Evolutionary conservation across 2,797 vertebrate genomes (phyloP).

Genomic region (Brachymystax lenok): DNA sequence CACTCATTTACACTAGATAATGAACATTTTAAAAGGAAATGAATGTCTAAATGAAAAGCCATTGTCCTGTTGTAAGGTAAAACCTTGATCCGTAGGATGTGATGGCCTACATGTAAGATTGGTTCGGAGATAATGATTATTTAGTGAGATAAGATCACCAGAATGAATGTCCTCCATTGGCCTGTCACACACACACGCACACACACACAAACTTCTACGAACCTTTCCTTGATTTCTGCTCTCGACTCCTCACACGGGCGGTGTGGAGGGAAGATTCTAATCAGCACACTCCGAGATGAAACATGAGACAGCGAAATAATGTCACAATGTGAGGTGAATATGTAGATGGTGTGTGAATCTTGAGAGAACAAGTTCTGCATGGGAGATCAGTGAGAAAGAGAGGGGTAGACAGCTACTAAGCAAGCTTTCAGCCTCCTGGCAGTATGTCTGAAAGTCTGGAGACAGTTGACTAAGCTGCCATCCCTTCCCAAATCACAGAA

Average conservation of each 20-base stretch:
- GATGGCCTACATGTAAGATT: not conserved
- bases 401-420: not conserved
- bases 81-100: not conserved
- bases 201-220: conserved; percentile 7
- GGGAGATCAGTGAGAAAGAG: not conserved
- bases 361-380: not conserved
- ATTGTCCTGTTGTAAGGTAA: not conserved
- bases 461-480: conserved; percentile 8
- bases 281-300: not conserved
- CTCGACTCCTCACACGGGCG: not conserved
- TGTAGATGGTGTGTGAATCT: not conserved
- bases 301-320: not conserved
- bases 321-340: not conserved
- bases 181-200: not conserved
- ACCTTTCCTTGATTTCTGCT: not conserved
- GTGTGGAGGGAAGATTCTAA: not conserved
- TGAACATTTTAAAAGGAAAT: not conserved
- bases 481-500: not conserved
- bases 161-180: not conserved
- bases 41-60: not conserved
- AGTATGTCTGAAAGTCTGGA: not conserved
- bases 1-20: not conserved
- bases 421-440: not conserved
- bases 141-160: not conserved
- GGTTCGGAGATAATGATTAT: not conserved